These are phyloP conservation scores for Chiroxiphia lanceolata DNA, from an alignment of 2,797 vertebrate species.

Conservation along the genomic window DNA sequence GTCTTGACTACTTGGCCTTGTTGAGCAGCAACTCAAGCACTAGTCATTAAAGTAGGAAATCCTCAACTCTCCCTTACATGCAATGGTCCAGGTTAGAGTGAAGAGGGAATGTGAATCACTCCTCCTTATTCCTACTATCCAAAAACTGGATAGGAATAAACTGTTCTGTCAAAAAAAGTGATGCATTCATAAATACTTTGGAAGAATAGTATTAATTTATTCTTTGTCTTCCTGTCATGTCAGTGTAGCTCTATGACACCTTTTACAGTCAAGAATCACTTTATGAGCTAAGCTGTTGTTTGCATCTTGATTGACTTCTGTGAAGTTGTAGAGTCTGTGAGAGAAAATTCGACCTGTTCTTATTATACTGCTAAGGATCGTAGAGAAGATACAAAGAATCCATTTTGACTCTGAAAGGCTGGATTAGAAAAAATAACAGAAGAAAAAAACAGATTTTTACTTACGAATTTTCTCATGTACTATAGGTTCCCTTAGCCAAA, in stretches of 20 bases:
- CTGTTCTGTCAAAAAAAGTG: neutral
- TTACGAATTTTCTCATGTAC: neutral
- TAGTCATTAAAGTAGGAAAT: neutral
- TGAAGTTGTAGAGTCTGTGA: neutral
- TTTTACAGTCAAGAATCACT: neutral
- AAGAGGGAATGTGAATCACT: neutral
- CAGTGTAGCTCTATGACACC: neutral
- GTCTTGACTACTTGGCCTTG: accelerated
- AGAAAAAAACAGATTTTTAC: neutral
- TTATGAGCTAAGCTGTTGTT: neutral
- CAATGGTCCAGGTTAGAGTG: accelerated
- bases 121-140: neutral
- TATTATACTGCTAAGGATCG: neutral
- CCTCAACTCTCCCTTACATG: neutral
- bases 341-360: neutral
- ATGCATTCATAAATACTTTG: neutral
- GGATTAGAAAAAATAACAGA: neutral
- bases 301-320: neutral
- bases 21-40: neutral
- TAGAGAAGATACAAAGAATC: neutral
- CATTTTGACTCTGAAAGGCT: neutral
- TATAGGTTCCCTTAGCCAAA: neutral
- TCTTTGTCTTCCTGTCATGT: neutral
- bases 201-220: neutral
- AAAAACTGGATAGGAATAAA: neutral